These are phyloP conservation scores for Luperina testacea DNA, from an alignment of 2,888 invertebrate species.

Conservation along the genomic window DNA sequence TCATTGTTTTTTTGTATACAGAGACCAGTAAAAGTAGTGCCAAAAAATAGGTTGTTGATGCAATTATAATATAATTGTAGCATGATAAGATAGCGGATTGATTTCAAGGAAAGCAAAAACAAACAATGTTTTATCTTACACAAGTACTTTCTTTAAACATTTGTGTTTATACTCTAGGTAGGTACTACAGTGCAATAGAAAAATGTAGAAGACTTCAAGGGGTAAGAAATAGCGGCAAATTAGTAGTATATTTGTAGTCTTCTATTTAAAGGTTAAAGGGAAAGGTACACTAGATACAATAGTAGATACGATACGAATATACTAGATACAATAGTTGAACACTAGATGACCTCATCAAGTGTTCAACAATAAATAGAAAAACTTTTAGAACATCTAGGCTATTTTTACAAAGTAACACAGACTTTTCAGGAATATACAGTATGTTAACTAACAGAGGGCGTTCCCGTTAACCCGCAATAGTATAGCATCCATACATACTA, in stretches of 20 bases:
- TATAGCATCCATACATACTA: too few relatives aligned
- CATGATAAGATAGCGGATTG: slow-evolving; percentile 51
- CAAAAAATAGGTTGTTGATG: slow-evolving; percentile 7
- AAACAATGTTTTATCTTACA: slow-evolving; percentile 48
- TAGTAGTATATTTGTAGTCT: too few relatives aligned
- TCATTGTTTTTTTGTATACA: neutral
- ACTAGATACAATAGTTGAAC: too few relatives aligned
- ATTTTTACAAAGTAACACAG: slow-evolving; percentile 2
- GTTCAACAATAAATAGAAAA: slow-evolving; percentile 18
- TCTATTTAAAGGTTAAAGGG: too few relatives aligned
- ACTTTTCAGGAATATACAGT: too few relatives aligned
- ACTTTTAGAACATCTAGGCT: neutral
- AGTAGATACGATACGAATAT: too few relatives aligned
- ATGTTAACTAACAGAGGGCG: too few relatives aligned
- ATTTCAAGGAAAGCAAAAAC: slow-evolving; percentile 54
- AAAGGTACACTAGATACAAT: too few relatives aligned
- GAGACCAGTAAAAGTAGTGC: neutral
- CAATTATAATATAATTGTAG: slow-evolving; percentile 26
- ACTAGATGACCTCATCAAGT: too few relatives aligned
- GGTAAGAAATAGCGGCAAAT: too few relatives aligned
- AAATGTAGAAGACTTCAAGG: slow-evolving; percentile 1
- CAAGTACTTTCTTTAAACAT: slow-evolving; percentile 22
- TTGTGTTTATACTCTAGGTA: neutral
- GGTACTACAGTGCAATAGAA: neutral
- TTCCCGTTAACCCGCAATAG: too few relatives aligned